Evolutionary conservation across 2,888 invertebrate genomes (phyloP), one percentile per base, ranked within the genome.

Genomic region (Zygaena filipendulae): DNA sequence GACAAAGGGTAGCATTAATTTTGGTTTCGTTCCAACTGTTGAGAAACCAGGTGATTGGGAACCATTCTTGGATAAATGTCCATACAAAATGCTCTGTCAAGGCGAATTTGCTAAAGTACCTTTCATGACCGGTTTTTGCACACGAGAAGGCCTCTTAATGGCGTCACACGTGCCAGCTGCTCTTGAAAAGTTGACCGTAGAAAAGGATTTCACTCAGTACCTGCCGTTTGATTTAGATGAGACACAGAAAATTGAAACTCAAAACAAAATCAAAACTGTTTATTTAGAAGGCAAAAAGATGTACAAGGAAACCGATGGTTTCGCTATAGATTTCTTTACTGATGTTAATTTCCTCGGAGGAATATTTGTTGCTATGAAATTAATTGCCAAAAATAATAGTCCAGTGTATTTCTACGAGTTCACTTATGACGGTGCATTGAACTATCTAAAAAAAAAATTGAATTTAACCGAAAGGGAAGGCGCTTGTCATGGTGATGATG

Each of bases 401-500:
- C 72, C 82, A 0, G 68, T 83, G 1, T 86, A 81, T 42, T 74
- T 84, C 5, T 86, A 84, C 39, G 74, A 81, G 30, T 85, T 85
- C 45, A 61, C 82, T 1, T 85, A 84, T 33, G 74, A 80, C 21
- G 84, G 85, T 2, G 59, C 54, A 8, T 57, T 83, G 3, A 84
- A 84, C 47, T 66, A 77, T 33, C 55, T 71, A 11, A 84, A 85
- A 39, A 68, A 62, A 28, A 47, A 62, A 5, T 46, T 63, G 7
- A 59, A 68, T 13, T 6, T 16, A 16, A 59, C 81, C 8, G 39
- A 68, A 1, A 55, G 77, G 0, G 49, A 59, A 39, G 87, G 86
- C 3, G 79, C 83, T 1, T 79, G 82, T 19, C 87, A 87, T 45
- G 82, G 69, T 0, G 87, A 87, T 38, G 87, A 87, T 1, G 54